Base-by-base conservation (phyloP, 2,113 vertebrate genomes). In the Sinocyclocheilus grahami region DNA sequence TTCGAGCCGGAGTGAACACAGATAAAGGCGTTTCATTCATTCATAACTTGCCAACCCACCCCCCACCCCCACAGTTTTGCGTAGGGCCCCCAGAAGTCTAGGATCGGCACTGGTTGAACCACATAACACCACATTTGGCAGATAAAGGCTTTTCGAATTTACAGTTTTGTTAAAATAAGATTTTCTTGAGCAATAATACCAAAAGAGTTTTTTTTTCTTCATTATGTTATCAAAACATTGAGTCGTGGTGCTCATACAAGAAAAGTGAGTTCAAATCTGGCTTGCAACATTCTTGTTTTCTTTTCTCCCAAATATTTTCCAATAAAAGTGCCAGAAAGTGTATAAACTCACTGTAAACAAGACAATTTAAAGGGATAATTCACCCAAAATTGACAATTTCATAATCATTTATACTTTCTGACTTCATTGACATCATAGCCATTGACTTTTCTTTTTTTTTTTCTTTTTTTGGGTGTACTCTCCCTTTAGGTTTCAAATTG, bases 261-360 rank as follows among this genome's bases (percentile, higher is more conserved):
- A 72, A 72, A 46, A 48, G 5, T n/a, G 2, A 14, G 11, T 48
- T 75, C 1, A 1, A 24, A 75, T 75, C 74, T 27, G 74, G 74
- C 42, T 51, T 16, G n/a, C 74, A 87, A 84, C 81, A 87, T 83
- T 58, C 74, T 75, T 2, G 1, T 74, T 42, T 42, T 0, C 10
- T 39, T 14, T 42, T 24, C 42, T 48, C 42, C 42, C 22, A 10
- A 46, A 13, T 24, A 48, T 48, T 16, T 48, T 75, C 22, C 22
- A 3, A 75, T 75, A 46, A 3, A 48, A 48, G n/a, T 12, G 5
- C 12, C 42, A 42, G 11, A n/a, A 72, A 72, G 16, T n/a, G 4
- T 74, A 74, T 74, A n/a, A 46, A 14, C 10, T 46, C 39, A 69
- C 72, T 60, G 60, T 42, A 71, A 77, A 71, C 37, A 74, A 74